A percentile compares a stretch with the other conserved stretches of the same genome.
These are phyloP conservation scores for Tetraodon nigroviridis DNA, from an alignment of 2,113 vertebrate genomes.

Conservation along the genomic window DNA sequence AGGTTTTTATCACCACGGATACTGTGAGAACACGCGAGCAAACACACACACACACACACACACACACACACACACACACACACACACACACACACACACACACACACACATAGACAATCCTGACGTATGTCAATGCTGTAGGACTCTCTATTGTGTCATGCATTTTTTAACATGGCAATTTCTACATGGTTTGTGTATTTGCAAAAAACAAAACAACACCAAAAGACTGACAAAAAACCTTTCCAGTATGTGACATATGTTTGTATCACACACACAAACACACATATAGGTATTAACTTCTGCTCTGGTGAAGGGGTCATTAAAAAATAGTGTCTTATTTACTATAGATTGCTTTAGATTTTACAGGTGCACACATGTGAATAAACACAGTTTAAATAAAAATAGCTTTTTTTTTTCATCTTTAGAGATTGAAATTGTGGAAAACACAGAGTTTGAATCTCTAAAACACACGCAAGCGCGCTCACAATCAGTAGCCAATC, in stretches of 20 bases:
- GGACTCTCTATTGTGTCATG: too few relatives aligned
- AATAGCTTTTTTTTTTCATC: not conserved
- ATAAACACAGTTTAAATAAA: not conserved
- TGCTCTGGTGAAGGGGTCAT: not conserved
- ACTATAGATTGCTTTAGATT: not conserved
- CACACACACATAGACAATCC: constrained; percentile 1
- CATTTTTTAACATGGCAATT: too few relatives aligned
- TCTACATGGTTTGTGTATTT: too few relatives aligned
- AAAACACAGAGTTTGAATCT: too few relatives aligned
- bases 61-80: not conserved
- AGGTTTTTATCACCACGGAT: constrained; percentile 77
- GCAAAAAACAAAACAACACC: too few relatives aligned
- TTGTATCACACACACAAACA: too few relatives aligned
- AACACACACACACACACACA: constrained; percentile 22
- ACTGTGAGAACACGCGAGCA: constrained; percentile 39
- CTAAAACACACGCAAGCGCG: not conserved
- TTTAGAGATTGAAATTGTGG: not conserved
- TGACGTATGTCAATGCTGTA: not conserved
- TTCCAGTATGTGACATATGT: too few relatives aligned
- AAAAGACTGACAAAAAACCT: too few relatives aligned
- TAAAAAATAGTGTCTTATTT: not conserved
- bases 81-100: not conserved
- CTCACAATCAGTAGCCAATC: constrained; percentile 23
- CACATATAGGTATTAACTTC: not conserved
- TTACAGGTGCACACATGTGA: not conserved